These are phyloP conservation scores for Hecatera dysodea DNA, from an alignment of 2,888 invertebrate genomes.

Conservation along the genomic window DNA sequence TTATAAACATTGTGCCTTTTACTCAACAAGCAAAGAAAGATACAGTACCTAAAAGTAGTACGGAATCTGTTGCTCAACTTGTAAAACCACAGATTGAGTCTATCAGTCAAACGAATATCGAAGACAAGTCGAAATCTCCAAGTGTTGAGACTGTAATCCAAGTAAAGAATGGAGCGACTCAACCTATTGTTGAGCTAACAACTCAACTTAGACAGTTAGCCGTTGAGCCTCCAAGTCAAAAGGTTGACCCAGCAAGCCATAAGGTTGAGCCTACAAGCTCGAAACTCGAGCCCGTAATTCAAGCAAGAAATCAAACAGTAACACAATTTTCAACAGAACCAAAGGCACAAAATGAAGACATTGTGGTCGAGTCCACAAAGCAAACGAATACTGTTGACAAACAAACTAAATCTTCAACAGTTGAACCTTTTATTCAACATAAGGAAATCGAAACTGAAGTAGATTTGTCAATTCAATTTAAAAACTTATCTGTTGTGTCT, in stretches of 20 bases:
- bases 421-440: slow-evolving; percentile 16
- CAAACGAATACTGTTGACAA: slow-evolving; percentile 7
- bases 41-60: not conserved
- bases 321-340: slow-evolving; percentile 11
- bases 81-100: slow-evolving; percentile 14
- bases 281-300: slow-evolving; percentile 23
- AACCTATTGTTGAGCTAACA: slow-evolving; percentile 19
- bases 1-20: slow-evolving; percentile 33
- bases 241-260: slow-evolving; percentile 5
- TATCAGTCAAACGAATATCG: not conserved
- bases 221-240: slow-evolving; percentile 1
- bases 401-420: not conserved
- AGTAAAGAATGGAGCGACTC: slow-evolving; percentile 34
- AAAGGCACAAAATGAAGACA: not conserved
- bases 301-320: slow-evolving; percentile 20
- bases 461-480: slow-evolving; percentile 4
- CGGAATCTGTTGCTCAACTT: slow-evolving; percentile 10
- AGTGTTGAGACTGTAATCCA: slow-evolving; percentile 32
- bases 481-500: slow-evolving; percentile 12
- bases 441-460: not conserved
- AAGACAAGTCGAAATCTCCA: slow-evolving; percentile 5
- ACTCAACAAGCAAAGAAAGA: slow-evolving; percentile 29
- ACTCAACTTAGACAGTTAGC: slow-evolving; percentile 13
- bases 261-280: not conserved
- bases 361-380: not conserved